Evolutionary conservation across 2,888 invertebrate species (phyloP).

Genomic region (Lampropteryx suffumata): DNA sequence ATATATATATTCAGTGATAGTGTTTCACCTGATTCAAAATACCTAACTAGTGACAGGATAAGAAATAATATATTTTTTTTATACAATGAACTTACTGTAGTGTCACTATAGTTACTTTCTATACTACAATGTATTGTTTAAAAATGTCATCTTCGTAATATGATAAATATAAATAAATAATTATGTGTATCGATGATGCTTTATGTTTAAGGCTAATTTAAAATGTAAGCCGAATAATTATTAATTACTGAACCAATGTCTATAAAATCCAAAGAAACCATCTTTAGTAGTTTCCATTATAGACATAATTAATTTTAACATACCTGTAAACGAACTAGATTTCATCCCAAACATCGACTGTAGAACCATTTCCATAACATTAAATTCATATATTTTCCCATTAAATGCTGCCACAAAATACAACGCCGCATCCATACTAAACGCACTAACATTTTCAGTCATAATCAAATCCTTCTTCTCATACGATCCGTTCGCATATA

Average conservation of each 20-base stretch:
- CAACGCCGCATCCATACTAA: slow-evolving; percentile 61
- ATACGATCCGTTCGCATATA: slow-evolving; percentile 56
- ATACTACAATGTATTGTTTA: too few species aligned
- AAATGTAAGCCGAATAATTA: too few species aligned
- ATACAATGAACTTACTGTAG: too few species aligned
- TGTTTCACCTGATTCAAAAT: too few species aligned
- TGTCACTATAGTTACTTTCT: too few species aligned
- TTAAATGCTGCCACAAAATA: slow-evolving; percentile 60
- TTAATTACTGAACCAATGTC: slow-evolving; percentile 1
- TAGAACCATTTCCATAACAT: slow-evolving; percentile 61
- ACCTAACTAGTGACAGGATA: too few species aligned
- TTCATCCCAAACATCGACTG: slow-evolving; percentile 57
- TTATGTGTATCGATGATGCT: too few species aligned
- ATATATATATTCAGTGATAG: too few species aligned
- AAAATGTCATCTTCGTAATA: too few species aligned
- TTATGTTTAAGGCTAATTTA: too few species aligned
- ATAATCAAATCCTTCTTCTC: slow-evolving; percentile 57
- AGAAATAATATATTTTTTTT: too few species aligned
- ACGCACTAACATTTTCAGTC: slow-evolving; percentile 53
- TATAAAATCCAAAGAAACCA: slow-evolving; percentile 37
- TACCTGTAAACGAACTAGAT: slow-evolving; percentile 44
- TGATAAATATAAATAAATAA: too few species aligned
- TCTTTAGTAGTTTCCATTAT: slow-evolving; percentile 52
- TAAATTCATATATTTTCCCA: slow-evolving; percentile 67
- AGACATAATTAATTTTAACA: slow-evolving; percentile 56